Percentiles rank a stretch among this genome's conserved stretches.
phyloP scores from a whole-genome alignment of 2,113 vertebrate genomes.

The Myxocyprinus asiaticus region DNA sequence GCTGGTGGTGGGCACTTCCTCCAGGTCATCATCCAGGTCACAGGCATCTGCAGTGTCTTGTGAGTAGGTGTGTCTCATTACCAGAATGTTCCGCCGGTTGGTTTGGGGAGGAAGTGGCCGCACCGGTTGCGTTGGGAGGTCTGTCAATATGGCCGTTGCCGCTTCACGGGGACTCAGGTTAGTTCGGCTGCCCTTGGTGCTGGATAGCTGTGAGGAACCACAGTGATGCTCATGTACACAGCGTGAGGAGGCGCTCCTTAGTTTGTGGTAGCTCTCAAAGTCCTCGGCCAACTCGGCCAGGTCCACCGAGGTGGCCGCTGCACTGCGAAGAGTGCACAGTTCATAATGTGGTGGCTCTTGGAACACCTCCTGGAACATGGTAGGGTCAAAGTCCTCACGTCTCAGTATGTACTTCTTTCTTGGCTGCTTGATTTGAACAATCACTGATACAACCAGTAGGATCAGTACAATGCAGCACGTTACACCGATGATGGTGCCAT shows the following conservation, averaged over 20 bases:
- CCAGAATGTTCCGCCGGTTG: slow-evolving; percentile 92
- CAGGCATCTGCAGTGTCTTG: slow-evolving; percentile 90
- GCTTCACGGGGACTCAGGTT: slow-evolving; percentile 89
- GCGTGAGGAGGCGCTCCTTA: slow-evolving; percentile 92
- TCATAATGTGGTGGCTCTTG: slow-evolving; percentile 93
- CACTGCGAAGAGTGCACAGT: slow-evolving; percentile 89
- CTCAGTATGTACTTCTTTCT: slow-evolving; percentile 95
- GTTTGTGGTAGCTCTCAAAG: slow-evolving; percentile 93
- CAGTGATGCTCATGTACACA: slow-evolving; percentile 98
- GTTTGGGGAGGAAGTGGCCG: slow-evolving; percentile 83
- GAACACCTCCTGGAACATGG: slow-evolving; percentile 97
- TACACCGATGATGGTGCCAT: slow-evolving; percentile 93
- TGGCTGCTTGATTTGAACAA: slow-evolving; percentile 98
- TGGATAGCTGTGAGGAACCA: slow-evolving; percentile 86
- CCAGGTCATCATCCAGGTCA: slow-evolving; percentile 94
- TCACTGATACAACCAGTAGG: slow-evolving; percentile 91
- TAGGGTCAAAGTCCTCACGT: slow-evolving; percentile 95
- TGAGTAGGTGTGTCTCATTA: slow-evolving; percentile 99
- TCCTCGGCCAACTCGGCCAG: slow-evolving; percentile 92
- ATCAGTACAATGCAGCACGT: slow-evolving; percentile 95
- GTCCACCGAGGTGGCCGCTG: slow-evolving; percentile 83
- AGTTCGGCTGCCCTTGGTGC: slow-evolving; percentile 87
- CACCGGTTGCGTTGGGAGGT: slow-evolving; percentile 85
- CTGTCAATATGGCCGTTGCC: slow-evolving; percentile 82
- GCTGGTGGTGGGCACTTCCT: slow-evolving; percentile 96